Percentiles rank a stretch among this genome's conserved stretches.
Conservation (phyloP, 2,888 invertebrate species). For the Dilophus febrilis region DNA sequence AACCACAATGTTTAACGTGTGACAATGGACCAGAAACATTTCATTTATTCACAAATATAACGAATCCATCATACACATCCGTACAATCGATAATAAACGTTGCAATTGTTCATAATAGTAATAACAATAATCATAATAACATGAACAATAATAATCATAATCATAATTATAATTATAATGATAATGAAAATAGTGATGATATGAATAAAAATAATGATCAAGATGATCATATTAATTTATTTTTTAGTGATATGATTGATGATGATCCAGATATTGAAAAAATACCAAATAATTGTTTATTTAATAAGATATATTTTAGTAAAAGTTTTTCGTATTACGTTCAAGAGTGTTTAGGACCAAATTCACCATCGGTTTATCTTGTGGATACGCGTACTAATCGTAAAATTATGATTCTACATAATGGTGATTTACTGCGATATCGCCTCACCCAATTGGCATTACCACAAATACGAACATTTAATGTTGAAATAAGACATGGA, state of each 20-base stretch:
- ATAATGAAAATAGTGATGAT: background rate
- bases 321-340: constrained; percentile 41
- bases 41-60: constrained; percentile 16
- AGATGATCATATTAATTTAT: background rate
- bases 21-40: constrained; percentile 26
- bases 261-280: constrained; percentile 20
- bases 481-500: constrained; percentile 46
- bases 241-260: background rate
- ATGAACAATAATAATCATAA: too few species aligned
- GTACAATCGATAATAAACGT: constrained; percentile 1
- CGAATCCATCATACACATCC: constrained; percentile 11
- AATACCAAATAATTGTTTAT: constrained; percentile 40
- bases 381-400: constrained; percentile 41
- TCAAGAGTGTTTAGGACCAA: constrained; percentile 67
- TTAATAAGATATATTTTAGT: constrained; percentile 50
- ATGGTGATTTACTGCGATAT: constrained; percentile 44
- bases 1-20: constrained; percentile 24
- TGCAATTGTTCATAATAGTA: background rate
- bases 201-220: background rate
- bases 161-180: background rate
- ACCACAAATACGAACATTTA: constrained; percentile 56
- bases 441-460: constrained; percentile 48
- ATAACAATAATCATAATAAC: too few species aligned
- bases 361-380: constrained; percentile 48
- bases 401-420: constrained; percentile 46